These are phyloP conservation scores for Rhinatrema bivittatum DNA, from an alignment of 2,797 vertebrate genomes.

Conservation along the genomic window DNA sequence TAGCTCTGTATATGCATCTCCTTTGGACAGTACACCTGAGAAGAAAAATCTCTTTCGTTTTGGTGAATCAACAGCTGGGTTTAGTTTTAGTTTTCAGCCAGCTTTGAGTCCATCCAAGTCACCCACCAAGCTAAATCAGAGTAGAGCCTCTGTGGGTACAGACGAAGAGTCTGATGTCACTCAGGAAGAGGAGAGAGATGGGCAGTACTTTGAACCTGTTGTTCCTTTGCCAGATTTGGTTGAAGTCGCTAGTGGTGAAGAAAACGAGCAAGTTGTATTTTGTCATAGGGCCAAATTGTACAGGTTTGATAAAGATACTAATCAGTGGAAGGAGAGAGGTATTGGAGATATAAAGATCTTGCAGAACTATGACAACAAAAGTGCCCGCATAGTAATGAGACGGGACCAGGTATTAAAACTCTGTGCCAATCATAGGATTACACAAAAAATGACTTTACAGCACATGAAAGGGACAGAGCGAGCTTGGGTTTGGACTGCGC, in stretches of 20 bases:
- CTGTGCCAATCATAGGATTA: constrained; percentile 94
- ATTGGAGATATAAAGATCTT: constrained; percentile 94
- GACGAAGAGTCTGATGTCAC: constrained; percentile 86
- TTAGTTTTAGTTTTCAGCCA: constrained; percentile 94
- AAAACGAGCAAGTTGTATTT: constrained; percentile 89
- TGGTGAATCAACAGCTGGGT: constrained; percentile 84
- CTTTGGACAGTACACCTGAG: constrained; percentile 70
- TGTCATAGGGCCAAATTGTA: constrained; percentile 94
- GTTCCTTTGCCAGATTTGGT: constrained; percentile 90
- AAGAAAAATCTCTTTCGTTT: constrained; percentile 90
- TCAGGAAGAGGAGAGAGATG: constrained; percentile 89
- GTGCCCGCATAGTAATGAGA: constrained; percentile 89
- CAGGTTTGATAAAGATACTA: constrained; percentile 81
- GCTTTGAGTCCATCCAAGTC: constrained; percentile 89
- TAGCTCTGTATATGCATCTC: constrained; percentile 78
- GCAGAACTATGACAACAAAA: constrained; percentile 80
- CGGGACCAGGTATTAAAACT: constrained; percentile 95
- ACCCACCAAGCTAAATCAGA: constrained; percentile 84
- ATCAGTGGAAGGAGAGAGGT: constrained; percentile 95
- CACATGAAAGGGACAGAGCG: constrained; percentile 91
- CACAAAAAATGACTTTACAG: constrained; percentile 79
- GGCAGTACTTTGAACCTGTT: constrained; percentile 93
- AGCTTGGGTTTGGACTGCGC: constrained; percentile 92
- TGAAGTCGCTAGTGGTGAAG: constrained; percentile 87
- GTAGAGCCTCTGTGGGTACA: constrained; percentile 75